Base-by-base conservation (phyloP, 2,113 vertebrate genomes). In the Indicator maculatus region DNA sequence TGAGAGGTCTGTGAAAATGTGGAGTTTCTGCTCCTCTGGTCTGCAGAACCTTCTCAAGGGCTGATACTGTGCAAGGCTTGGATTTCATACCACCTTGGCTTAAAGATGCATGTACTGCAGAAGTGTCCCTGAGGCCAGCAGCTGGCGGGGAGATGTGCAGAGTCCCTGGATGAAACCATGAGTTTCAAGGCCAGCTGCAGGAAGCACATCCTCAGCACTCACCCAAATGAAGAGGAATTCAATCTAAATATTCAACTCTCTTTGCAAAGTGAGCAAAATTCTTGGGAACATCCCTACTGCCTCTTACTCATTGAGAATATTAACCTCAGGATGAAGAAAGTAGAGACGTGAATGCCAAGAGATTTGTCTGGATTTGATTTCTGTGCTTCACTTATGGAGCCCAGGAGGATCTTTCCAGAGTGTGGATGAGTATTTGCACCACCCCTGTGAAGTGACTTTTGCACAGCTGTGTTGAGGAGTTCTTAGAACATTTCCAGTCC, bases 21-120 rank as follows among this genome's bases (percentile, higher is more conserved):
- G 44, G 61, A 63, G 23, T 75, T 90, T 61, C 36, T 61, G 50
- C 63, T 78, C 53, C 65, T 88, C n/a, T 19, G 24, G 11, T 30
- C 79, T 74, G 58, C 65, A 61, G 76, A 72, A 47, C n/a, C 26
- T 76, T 52, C 69, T 24, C 15, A 83, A 78, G 6, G n/a, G 73
- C 70, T 28, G 70, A 10, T 65, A 6, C 0, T 0, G 3, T 39
- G 33, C 0, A 1, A 53, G 79, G 53, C 9, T 44, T 67, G 36
- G 61, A 11, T 81, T 87, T 82, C 50, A 26, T 8, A 44, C 44
- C 23, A 14, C 52, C 83, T 72, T 5, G 1, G 69, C 52, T 67
- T 27, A 12, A 53, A 58, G 71, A 44, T 30, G 61, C 67, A 24
- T 20, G 1, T 10, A 8, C 66, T 75, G 76, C 83, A 78, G 69